Evolutionary conservation across 92 coral and sea anemone genomes (phyloP), one percentile per base, ranked within the genome.

Genomic region (Blastomussa wellsi): DNA sequence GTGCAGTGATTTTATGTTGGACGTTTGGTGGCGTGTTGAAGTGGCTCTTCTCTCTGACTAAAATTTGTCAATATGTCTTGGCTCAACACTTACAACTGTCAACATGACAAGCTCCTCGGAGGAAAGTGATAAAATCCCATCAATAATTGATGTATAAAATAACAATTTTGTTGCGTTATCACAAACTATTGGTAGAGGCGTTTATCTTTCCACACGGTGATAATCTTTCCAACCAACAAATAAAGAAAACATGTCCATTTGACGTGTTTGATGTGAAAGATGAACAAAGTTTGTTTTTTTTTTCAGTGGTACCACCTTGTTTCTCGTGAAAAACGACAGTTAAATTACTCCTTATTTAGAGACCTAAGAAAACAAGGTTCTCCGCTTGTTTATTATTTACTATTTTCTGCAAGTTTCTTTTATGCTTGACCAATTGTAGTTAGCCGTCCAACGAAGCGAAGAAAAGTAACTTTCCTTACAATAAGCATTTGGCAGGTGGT

Each of bases 81-180:
- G 52, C 14, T 64, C n/a, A 60, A 26, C 82, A 22, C 55, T 38
- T 41, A 3, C 22, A 39, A 62, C 15, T 79, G 81, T 32, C 69
- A 76, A 48, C 20, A 6, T 44, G 53, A 7, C 8, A 31, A 70
- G 41, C 32, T 19, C 49, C 67, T 32, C 64, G 1, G 48, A 28
- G 44, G 36, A 7, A 29, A 59, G 19, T 29, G 36, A 4, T 41
- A 26, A 64, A 60, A 36, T 55, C 15, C 4, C 53, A 62, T 62
- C 26, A 72, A 79, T 79, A 79, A 79, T 79, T 79, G 3, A 79
- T 79, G 82, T 29, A 15, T 36, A 15, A 28, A 57, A 79, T 37
- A 39, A 38, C 24, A 79, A 70, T 2, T 26, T 64, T 64, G 52
- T 79, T 59, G 82, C 72, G 73, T 59, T 60, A 79, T 79, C 72